These are phyloP conservation scores for Ginglymostoma cirratum DNA, from an alignment of 2,113 vertebrate species.

Conservation along the genomic window DNA sequence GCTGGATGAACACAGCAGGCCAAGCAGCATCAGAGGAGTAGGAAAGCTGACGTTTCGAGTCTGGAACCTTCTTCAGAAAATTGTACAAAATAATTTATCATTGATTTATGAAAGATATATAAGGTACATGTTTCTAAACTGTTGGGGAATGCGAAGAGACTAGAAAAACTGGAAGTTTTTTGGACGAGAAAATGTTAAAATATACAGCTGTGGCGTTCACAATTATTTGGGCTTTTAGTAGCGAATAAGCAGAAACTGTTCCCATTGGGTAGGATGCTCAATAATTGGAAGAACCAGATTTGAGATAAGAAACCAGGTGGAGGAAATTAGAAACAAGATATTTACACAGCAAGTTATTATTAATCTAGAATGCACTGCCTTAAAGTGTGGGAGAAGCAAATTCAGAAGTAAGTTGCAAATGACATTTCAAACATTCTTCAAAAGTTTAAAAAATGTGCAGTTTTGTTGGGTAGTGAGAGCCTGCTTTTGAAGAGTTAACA, in stretches of 20 bases:
- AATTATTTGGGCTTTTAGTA: not conserved
- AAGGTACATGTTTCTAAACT: not conserved
- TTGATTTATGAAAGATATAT: not conserved
- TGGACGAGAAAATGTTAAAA: not conserved
- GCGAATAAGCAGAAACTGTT: not conserved
- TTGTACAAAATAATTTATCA: too few species aligned
- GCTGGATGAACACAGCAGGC: too few species aligned
- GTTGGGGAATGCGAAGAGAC: not conserved
- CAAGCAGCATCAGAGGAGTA: too few species aligned
- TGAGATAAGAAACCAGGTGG: not conserved
- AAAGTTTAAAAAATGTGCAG: not conserved
- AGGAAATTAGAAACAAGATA: not conserved
- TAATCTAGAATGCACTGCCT: not conserved
- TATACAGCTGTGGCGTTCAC: not conserved
- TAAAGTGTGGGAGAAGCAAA: not conserved
- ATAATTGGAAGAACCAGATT: not conserved
- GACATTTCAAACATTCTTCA: not conserved
- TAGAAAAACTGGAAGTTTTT: not conserved
- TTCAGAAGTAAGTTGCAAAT: not conserved
- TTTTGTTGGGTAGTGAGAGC: not conserved
- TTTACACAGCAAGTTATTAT: not conserved
- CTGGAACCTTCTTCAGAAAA: too few species aligned
- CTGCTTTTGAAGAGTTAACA: not conserved
- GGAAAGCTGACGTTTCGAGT: too few species aligned
- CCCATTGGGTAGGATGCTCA: too few species aligned